A percentile compares a stretch with the other conserved stretches of the same genome.
Evolutionary conservation across 1,140 invertebrate species (phyloP).

Genomic region (Scaptomyza hsui): DNA sequence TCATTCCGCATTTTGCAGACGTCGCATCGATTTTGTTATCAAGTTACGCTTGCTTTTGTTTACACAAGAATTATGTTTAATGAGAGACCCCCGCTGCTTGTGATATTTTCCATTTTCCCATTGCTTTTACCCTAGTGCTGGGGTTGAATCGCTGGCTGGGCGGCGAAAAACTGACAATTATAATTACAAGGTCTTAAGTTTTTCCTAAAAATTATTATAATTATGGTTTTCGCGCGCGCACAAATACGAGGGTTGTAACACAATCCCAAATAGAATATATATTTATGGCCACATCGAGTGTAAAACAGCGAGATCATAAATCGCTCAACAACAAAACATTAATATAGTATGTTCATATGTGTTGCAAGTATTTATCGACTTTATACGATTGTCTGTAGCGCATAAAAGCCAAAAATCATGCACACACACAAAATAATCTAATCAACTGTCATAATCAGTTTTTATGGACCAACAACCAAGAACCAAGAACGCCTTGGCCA

Average conservation of each 20-base stretch:
- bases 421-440: constrained; percentile 51
- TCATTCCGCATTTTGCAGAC: constrained; percentile 33
- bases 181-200: constrained; percentile 81
- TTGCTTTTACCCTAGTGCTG: constrained; percentile 18
- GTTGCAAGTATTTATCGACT: constrained; percentile 14
- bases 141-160: constrained; percentile 54
- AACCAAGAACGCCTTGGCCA: constrained; percentile 10
- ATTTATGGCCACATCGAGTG: constrained; percentile 59
- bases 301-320: constrained; percentile 61
- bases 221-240: constrained; percentile 44
- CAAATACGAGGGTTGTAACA: constrained; percentile 36
- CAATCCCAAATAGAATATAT: constrained; percentile 44
- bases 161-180: constrained; percentile 74
- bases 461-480: constrained; percentile 58
- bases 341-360: constrained; percentile 34
- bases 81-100: constrained; percentile 54
- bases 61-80: constrained; percentile 82
- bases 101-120: no score
- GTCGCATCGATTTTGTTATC: constrained; percentile 75
- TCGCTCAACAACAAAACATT: constrained; percentile 67
- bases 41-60: constrained; percentile 74
- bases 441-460: constrained; percentile 75
- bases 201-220: constrained; percentile 81
- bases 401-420: constrained; percentile 48
- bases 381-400: constrained; percentile 47